A percentile compares a stretch with the other conserved stretches of the same genome.
phyloP scores from a whole-genome alignment of 2,888 invertebrate genomes.

The Mimas tiliae region DNA sequence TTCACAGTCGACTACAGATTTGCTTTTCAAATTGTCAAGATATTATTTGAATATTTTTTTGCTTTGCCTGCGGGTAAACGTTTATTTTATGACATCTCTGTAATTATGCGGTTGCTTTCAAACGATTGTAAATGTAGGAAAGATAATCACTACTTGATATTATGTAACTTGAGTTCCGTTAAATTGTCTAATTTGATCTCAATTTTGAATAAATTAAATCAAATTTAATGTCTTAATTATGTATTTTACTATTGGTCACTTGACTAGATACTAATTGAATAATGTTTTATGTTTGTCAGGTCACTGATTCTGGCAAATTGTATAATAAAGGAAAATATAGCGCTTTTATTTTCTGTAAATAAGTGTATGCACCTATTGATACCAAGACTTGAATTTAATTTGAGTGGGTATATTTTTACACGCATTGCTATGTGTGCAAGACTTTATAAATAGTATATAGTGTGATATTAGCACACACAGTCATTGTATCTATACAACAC shows the following conservation, averaged over 20 bases:
- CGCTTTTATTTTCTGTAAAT: neutral
- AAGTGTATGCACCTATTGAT: neutral
- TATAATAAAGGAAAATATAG: neutral
- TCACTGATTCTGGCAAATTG: neutral
- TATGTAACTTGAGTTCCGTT: conserved; percentile 10
- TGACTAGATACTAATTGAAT: conserved; percentile 9
- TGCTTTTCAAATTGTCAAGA: neutral
- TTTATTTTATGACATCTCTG: neutral
- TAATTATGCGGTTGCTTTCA: conserved; percentile 2
- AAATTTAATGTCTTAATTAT: neutral
- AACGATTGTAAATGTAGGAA: neutral
- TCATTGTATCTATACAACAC: no score
- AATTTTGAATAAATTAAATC: neutral
- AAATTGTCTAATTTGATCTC: neutral
- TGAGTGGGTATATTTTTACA: neutral
- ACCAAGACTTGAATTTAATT: neutral
- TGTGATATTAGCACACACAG: no score
- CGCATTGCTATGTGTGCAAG: no score
- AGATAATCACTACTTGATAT: neutral
- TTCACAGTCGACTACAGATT: neutral
- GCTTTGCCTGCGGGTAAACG: neutral
- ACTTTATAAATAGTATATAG: no score
- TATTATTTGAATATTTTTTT: conserved; percentile 4
- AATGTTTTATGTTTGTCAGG: neutral
- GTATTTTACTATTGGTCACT: neutral